Percentiles rank a stretch among this genome's conserved stretches.
Evolutionary conservation across 2,888 invertebrate genomes (phyloP).

Genomic region (Cephonodes hylas): DNA sequence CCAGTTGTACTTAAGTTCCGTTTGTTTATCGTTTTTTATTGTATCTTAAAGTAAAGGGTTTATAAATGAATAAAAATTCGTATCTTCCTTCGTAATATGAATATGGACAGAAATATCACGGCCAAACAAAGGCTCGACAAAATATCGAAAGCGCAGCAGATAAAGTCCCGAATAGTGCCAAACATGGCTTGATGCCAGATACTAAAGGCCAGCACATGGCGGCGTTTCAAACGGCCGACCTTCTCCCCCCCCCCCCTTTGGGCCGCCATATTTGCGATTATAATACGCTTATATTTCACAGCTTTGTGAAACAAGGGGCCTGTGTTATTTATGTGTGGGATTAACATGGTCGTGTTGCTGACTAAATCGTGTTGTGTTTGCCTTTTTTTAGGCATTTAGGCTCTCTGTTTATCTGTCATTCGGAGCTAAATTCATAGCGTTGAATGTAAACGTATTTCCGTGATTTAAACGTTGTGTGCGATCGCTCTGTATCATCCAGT

Average conservation of each 20-base stretch:
- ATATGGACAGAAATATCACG: not conserved
- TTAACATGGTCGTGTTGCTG: not conserved
- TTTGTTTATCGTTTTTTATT: too few relatives aligned
- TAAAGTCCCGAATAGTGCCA: not conserved
- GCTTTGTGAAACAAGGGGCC: constrained; percentile 6
- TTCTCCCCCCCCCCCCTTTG: too few relatives aligned
- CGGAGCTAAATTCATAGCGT: not conserved
- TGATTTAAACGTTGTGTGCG: not conserved
- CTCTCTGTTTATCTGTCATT: not conserved
- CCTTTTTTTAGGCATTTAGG: not conserved
- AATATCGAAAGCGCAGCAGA: not conserved
- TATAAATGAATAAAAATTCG: too few relatives aligned
- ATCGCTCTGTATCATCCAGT: too few relatives aligned
- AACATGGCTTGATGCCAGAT: not conserved
- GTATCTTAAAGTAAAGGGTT: too few relatives aligned
- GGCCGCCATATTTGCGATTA: constrained; percentile 8
- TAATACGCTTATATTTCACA: constrained; percentile 9
- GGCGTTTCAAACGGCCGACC: not conserved
- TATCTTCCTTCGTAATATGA: too few relatives aligned
- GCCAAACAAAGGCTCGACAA: not conserved
- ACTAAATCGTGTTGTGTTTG: not conserved
- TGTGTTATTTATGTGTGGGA: constrained; percentile 6
- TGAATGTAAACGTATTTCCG: not conserved
- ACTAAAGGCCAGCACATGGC: not conserved
- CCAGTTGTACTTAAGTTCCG: too few relatives aligned